phyloP scores from a whole-genome alignment of 2,888 invertebrate species.

The Aethes cnicana region DNA sequence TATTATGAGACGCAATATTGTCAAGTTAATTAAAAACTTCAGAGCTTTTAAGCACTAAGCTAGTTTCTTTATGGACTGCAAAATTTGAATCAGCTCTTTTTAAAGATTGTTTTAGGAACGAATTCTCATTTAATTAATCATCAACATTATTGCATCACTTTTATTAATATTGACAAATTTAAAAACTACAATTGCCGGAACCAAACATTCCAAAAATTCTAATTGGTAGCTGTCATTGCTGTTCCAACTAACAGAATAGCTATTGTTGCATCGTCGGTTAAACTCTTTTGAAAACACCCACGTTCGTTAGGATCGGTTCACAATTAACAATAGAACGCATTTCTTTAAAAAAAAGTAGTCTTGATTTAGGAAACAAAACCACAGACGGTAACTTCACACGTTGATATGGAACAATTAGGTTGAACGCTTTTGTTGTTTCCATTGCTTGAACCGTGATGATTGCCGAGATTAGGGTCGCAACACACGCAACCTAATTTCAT shows the following conservation, averaged over 20 bases:
- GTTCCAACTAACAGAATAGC: not conserved
- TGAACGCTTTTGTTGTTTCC: no score
- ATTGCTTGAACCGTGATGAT: no score
- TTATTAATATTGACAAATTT: no score
- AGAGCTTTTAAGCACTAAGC: no score
- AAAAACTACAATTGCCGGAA: no score
- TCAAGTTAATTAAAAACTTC: constrained; percentile 30
- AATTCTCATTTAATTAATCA: no score
- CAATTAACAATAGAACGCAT: constrained; percentile 21
- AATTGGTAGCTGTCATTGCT: not conserved
- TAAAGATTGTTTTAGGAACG: no score
- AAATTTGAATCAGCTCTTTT: no score
- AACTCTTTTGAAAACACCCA: constrained; percentile 44
- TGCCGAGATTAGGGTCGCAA: no score
- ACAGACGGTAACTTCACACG: not conserved
- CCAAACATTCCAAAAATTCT: not conserved
- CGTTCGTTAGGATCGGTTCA: constrained; percentile 32
- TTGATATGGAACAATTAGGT: constrained; percentile 9
- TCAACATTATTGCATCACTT: no score
- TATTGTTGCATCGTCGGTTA: constrained; percentile 35
- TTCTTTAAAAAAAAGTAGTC: constrained; percentile 7
- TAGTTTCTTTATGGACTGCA: no score
- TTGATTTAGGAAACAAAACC: constrained; percentile 27
- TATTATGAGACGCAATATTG: constrained; percentile 43
- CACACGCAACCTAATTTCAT: no score